phyloP scores from a whole-genome alignment of 2,797 vertebrate species.

The Erithacus rubecula region DNA sequence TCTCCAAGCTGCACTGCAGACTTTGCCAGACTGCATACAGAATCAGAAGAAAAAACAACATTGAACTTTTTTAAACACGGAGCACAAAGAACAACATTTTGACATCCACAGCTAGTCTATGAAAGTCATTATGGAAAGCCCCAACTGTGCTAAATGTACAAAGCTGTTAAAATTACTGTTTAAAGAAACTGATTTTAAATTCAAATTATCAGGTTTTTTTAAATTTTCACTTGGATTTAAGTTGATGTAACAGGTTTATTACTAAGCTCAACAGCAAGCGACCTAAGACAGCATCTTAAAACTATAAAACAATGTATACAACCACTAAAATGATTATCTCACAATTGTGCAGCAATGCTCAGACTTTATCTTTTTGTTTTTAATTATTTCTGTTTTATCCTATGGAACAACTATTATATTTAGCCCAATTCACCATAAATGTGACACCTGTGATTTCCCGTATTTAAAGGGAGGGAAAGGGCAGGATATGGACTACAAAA shows the following conservation, averaged over 20 bases:
- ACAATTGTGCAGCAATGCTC: not conserved
- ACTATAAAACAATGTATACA: not conserved
- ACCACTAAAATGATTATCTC: not conserved
- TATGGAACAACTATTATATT: slow-evolving; percentile 43
- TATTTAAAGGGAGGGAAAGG: slow-evolving; percentile 64
- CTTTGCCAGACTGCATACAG: slow-evolving; percentile 28
- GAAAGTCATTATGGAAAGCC: slow-evolving; percentile 37
- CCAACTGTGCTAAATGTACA: slow-evolving; percentile 28
- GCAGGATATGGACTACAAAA: slow-evolving; percentile 71
- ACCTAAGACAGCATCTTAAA: not conserved
- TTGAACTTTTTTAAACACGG: not conserved
- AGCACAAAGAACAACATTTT: slow-evolving; percentile 56
- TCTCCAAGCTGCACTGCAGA: slow-evolving; percentile 23
- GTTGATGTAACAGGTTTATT: slow-evolving; percentile 28
- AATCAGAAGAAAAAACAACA: slow-evolving; percentile 5
- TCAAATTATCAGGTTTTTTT: slow-evolving; percentile 29
- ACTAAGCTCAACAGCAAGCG: not conserved
- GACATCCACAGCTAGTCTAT: slow-evolving; percentile 34
- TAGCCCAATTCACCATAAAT: slow-evolving; percentile 65
- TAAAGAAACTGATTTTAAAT: slow-evolving; percentile 40
- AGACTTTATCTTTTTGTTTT: not conserved
- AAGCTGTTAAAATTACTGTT: slow-evolving; percentile 50
- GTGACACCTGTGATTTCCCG: slow-evolving; percentile 76
- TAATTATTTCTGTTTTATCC: not conserved
- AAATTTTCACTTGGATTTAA: slow-evolving; percentile 23